Percentiles rank a stretch among this genome's conserved stretches.
Conservation (phyloP, 1,140 invertebrate species). For the Plectus sambesii region DNA sequence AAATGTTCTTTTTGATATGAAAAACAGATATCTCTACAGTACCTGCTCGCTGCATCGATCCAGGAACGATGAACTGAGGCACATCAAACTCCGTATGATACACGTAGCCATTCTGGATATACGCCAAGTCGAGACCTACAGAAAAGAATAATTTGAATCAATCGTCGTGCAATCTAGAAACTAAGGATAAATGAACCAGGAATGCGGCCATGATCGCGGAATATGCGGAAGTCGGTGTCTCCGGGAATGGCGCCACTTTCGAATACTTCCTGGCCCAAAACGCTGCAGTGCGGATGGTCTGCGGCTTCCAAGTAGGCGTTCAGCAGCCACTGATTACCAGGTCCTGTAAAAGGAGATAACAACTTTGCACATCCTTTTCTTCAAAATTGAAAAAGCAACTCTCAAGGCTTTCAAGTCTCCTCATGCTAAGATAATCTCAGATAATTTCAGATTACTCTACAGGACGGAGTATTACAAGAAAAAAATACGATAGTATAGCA, state of each 20-base stretch:
- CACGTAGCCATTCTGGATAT: conserved; percentile 77
- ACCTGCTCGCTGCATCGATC: conserved; percentile 62
- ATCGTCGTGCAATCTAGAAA: not conserved
- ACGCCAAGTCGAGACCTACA: conserved; percentile 78
- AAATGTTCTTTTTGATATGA: too few species aligned
- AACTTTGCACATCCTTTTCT: too few species aligned
- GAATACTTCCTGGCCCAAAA: conserved; percentile 71
- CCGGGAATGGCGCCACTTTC: conserved; percentile 75
- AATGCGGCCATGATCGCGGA: conserved; percentile 59
- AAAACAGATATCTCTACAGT: too few species aligned
- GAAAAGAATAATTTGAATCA: conserved; percentile 17
- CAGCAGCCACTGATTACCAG: conserved; percentile 74
- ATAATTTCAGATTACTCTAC: too few species aligned
- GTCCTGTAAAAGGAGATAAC: conserved; percentile 56
- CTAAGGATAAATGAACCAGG: conserved; percentile 50
- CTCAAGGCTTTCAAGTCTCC: too few species aligned
- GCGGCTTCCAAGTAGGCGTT: conserved; percentile 67
- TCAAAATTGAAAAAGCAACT: too few species aligned
- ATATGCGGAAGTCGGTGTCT: conserved; percentile 89
- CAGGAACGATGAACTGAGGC: conserved; percentile 61
- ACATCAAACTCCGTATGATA: conserved; percentile 73
- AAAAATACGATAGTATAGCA: too few species aligned
- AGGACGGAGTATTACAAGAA: too few species aligned
- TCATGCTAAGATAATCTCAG: too few species aligned
- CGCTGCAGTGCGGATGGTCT: conserved; percentile 72